These are phyloP conservation scores for Vanessa cardui DNA, from an alignment of 2,888 invertebrate genomes.

Conservation along the genomic window DNA sequence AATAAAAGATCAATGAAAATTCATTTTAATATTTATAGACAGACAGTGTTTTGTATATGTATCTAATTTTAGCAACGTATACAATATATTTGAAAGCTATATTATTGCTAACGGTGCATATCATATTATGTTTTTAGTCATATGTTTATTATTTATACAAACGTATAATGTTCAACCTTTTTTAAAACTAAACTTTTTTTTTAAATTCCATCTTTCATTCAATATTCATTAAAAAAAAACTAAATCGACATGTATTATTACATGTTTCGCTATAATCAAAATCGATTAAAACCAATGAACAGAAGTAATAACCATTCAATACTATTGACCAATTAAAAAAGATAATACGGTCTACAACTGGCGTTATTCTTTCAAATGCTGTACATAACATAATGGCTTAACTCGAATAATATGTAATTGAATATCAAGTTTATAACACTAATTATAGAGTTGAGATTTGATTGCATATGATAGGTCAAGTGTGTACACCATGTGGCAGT, in stretches of 20 bases:
- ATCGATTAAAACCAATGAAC: constrained; percentile 17
- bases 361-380: constrained; percentile 32
- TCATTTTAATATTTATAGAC: no score
- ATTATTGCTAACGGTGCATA: background rate
- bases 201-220: background rate
- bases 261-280: constrained; percentile 2
- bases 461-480: constrained; percentile 20
- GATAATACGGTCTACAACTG: constrained; percentile 21
- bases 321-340: constrained; percentile 35
- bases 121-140: constrained; percentile 1
- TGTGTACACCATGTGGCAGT: constrained; percentile 17
- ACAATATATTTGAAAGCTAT: background rate
- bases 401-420: background rate
- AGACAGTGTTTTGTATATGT: no score
- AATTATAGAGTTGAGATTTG: constrained; percentile 25
- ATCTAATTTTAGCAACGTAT: background rate
- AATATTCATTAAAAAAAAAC: constrained; percentile 1
- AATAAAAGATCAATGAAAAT: no score
- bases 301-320: constrained; percentile 18
- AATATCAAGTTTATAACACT: constrained; percentile 10
- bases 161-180: no score
- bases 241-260: background rate
- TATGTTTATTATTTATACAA: background rate
- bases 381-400: constrained; percentile 15
- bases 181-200: no score